Evolutionary conservation across 2,888 invertebrate species (phyloP).

Genomic region (Didymodactylos carnosus): DNA sequence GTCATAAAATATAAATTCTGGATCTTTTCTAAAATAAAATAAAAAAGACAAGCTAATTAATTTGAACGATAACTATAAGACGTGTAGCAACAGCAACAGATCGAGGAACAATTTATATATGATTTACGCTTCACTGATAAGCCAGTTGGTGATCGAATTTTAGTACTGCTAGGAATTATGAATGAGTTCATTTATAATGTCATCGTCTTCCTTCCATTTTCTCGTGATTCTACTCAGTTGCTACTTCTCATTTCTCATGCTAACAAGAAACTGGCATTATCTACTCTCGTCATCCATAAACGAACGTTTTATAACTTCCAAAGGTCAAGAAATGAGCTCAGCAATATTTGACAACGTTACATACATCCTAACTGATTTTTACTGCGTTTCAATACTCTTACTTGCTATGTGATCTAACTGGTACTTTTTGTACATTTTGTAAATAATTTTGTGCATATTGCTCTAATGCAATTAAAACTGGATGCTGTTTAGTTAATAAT

Average conservation of each 20-base stretch:
- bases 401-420: slow-evolving; percentile 5
- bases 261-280: too few species aligned
- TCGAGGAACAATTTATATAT: not conserved
- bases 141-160: too few species aligned
- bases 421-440: slow-evolving; percentile 10
- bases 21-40: slow-evolving; percentile 67
- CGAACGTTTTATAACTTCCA: too few species aligned
- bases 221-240: too few species aligned
- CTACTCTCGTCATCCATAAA: too few species aligned
- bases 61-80: not conserved
- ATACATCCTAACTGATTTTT: not conserved
- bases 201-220: not conserved
- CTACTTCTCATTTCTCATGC: too few species aligned
- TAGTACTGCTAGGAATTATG: too few species aligned
- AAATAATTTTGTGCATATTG: slow-evolving; percentile 9
- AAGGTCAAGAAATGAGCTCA: slow-evolving; percentile 1
- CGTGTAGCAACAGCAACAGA: not conserved
- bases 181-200: too few species aligned
- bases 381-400: not conserved
- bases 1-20: slow-evolving; percentile 71
- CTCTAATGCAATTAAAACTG: not conserved
- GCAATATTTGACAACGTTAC: slow-evolving; percentile 6
- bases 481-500: not conserved
- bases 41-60: slow-evolving; percentile 63
- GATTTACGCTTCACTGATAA: not conserved